Evolutionary conservation across 2,113 vertebrate species (phyloP).

Genomic region (Saccopteryx bilineata): DNA sequence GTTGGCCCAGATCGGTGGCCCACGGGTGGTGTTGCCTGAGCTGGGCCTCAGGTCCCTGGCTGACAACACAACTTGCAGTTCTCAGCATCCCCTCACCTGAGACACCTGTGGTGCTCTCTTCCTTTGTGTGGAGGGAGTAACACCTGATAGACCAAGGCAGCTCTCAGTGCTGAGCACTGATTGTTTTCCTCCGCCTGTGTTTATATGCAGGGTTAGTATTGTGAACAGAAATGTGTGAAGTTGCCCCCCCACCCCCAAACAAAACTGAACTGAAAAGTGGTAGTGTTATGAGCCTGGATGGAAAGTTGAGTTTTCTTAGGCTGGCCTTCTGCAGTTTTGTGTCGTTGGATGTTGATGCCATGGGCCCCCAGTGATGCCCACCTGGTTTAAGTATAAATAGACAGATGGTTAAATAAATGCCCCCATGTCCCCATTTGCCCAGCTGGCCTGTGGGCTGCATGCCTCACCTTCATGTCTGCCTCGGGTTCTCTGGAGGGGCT

Average conservation of each 20-base stretch:
- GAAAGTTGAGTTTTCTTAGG: not conserved
- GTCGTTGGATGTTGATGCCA: not conserved
- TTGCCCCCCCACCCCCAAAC: too few relatives aligned
- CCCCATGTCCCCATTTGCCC: not conserved
- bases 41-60: not conserved
- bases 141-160: not conserved
- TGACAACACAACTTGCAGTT: accelerated
- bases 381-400: not conserved
- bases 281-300: not conserved
- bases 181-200: not conserved
- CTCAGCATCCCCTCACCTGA: accelerated
- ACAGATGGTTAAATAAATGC: not conserved
- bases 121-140: not conserved
- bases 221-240: not conserved
- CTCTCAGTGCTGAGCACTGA: not conserved
- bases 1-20: not conserved
- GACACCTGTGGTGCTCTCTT: not conserved
- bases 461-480: too few relatives aligned
- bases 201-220: not conserved
- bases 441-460: not conserved
- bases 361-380: not conserved
- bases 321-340: not conserved
- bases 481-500: not conserved
- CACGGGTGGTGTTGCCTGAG: not conserved
- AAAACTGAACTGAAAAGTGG: not conserved